Evolutionary conservation across 2,797 vertebrate genomes (phyloP).

Genomic region (Cyprinella venusta): DNA sequence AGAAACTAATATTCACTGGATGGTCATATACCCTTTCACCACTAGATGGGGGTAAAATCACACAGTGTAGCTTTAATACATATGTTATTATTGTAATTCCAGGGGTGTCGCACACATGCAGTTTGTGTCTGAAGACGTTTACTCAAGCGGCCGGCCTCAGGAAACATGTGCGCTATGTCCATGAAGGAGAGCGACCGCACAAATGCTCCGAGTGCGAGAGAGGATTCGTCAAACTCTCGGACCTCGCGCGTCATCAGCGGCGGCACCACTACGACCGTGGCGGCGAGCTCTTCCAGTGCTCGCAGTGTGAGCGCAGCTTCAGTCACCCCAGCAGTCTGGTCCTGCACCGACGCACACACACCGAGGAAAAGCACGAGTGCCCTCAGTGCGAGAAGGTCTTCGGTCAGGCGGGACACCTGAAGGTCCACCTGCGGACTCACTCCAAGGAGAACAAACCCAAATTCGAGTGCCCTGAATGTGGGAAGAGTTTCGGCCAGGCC

Average conservation of each 20-base stretch:
- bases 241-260: constrained; percentile 32
- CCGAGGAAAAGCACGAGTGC: constrained; percentile 50
- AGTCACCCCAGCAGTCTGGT: constrained; percentile 47
- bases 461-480: constrained; percentile 49
- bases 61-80: too few species aligned
- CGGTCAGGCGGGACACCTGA: constrained; percentile 51
- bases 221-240: constrained; percentile 26
- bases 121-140: constrained; percentile 42
- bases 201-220: constrained; percentile 28
- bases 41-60: too few species aligned
- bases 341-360: constrained; percentile 48
- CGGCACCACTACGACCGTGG: constrained; percentile 37
- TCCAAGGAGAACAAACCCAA: constrained; percentile 46
- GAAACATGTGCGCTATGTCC: constrained; percentile 42
- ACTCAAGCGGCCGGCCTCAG: constrained; percentile 36
- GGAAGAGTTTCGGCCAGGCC: constrained; percentile 48
- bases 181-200: constrained; percentile 32
- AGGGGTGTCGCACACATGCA: constrained; percentile 41
- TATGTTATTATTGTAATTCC: background rate
- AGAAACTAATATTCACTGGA: too few species aligned
- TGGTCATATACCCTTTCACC: too few species aligned
- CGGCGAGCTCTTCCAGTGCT: constrained; percentile 42
- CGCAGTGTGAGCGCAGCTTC: constrained; percentile 50
- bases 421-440: constrained; percentile 52
- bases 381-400: constrained; percentile 51